A percentile compares a stretch with the other conserved stretches of the same genome.
Conservation (phyloP, 2,797 vertebrate genomes). For the Leptoclinus maculatus region DNA sequence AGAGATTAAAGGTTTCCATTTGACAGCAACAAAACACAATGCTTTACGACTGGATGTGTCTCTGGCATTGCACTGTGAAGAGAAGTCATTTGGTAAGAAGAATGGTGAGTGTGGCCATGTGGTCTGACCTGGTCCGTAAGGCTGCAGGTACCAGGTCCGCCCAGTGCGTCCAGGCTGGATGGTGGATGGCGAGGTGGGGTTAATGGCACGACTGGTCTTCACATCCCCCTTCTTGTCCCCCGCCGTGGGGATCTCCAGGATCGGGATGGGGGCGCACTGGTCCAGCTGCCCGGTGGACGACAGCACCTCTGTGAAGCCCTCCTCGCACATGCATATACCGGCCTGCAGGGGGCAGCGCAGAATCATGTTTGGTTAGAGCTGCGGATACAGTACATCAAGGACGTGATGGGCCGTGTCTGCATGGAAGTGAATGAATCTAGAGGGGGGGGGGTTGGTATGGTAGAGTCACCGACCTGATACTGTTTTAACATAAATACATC, state of each 20-base stretch:
- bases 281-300: constrained; percentile 90
- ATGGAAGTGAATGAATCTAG: neutral
- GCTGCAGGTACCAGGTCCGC: constrained; percentile 98
- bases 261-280: constrained; percentile 93
- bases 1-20: constrained; percentile 46
- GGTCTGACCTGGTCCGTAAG: constrained; percentile 93
- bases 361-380: neutral
- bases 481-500: constrained; percentile 27
- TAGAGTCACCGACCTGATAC: neutral
- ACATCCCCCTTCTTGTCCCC: constrained; percentile 92
- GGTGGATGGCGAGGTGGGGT: constrained; percentile 90
- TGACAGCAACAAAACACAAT: constrained; percentile 38
- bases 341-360: constrained; percentile 85
- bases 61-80: neutral
- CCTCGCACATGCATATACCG: constrained; percentile 90
- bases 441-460: neutral
- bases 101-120: neutral
- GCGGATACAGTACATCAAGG: neutral
- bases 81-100: neutral
- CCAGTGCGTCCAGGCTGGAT: constrained; percentile 87
- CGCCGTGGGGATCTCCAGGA: constrained; percentile 92
- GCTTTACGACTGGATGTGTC: neutral
- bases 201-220: constrained; percentile 95
- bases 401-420: neutral
- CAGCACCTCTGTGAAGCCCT: constrained; percentile 95